Base-by-base conservation (phyloP, 2,113 vertebrate genomes). In the Naja naja region DNA sequence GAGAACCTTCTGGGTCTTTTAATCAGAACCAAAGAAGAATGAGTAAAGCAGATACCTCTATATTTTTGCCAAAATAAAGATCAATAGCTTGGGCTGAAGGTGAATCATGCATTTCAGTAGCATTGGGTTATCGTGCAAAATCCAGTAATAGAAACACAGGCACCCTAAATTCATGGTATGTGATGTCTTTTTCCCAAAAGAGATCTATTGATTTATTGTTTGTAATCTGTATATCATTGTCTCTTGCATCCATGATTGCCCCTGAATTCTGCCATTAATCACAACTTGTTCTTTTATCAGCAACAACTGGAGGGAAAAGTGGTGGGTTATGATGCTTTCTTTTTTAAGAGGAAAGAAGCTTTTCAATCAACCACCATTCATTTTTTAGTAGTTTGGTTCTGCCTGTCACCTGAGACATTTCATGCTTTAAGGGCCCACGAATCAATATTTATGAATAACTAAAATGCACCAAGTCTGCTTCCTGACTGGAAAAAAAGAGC, bases 151-250 rank as follows among this genome's bases (percentile, higher is more conserved):
- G 85, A 89, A 87, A 54, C 4, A 91, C 86, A 74, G 92, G 54
- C 7, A 93, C 74, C 86, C 85, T 52, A 30, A 8, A 52, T 93
- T 81, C 49, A 60, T 34, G 16, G 47, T 91, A 89, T 45, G 69
- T 64, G 16, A 4, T 20, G 0, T 89, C 88, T 85, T 54, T 74
- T 91, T 34, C 64, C 30, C 25, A 47, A 55, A 56, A 0, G 16
- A 85, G 47, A 58, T 85, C 49, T 53, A 90, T 54, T 49, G 56
- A 18, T 12, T 54, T 94, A 93, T 8, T 60, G 64, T 53, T 94
- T 87, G 88, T 64, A 91, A 64, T 16, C 85, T 93, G 16, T 74
- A 43, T 91, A 52, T 91, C 74, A 91, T 60, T 39, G 92, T 92
- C 90, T 91, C 69, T 89, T 43, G 54, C 87, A 69, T 74, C 86